These are phyloP conservation scores for Pocillopora verrucosa DNA, from an alignment of 64 coral and sea anemone genomes.

Conservation along the genomic window DNA sequence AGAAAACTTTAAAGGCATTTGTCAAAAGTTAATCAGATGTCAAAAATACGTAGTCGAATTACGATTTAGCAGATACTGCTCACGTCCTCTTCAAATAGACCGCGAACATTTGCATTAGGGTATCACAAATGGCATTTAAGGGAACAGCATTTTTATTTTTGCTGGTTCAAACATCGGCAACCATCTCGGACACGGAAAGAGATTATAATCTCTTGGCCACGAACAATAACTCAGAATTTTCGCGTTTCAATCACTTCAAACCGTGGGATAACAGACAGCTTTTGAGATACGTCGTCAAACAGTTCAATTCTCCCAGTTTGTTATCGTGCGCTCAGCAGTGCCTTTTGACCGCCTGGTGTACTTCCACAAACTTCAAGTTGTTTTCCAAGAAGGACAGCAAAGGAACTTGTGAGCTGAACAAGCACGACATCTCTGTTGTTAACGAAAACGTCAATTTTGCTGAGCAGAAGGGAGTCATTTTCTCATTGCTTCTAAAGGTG, in stretches of 20 bases:
- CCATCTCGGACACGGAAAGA: background rate
- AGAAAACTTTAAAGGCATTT: no score
- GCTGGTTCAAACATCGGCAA: no score
- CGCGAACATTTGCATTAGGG: no score
- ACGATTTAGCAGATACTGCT: no score
- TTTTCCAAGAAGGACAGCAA: background rate
- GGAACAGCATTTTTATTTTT: no score
- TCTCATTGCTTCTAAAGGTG: background rate
- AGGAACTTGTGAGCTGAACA: constrained; percentile 2
- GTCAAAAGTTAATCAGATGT: no score
- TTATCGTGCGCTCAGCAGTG: background rate
- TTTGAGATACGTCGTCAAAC: background rate
- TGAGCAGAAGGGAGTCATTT: background rate
- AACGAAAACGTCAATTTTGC: background rate
- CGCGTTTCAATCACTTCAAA: background rate
- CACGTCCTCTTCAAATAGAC: no score
- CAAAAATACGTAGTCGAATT: no score
- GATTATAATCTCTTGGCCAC: background rate
- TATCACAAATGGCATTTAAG: no score
- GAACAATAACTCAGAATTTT: background rate
- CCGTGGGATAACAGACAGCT: background rate
- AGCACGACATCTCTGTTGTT: background rate
- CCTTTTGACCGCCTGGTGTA: background rate
- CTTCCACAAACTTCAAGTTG: background rate
- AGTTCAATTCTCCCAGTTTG: background rate